phyloP scores from a whole-genome alignment of 2,797 vertebrate species.

The Hafferia zeledoni region DNA sequence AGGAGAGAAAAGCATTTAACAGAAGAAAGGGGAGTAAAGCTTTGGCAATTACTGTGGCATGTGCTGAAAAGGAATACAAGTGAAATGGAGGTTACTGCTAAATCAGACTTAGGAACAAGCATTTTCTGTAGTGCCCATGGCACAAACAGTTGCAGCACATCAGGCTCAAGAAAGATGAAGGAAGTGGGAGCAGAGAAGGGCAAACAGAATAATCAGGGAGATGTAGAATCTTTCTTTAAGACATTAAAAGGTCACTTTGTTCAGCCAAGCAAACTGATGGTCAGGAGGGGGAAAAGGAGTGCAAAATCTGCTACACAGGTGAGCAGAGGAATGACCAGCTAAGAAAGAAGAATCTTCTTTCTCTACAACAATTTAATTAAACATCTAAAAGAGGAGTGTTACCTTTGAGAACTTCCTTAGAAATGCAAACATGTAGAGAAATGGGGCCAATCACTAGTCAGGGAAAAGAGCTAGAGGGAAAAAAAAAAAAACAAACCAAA shows the following conservation, averaged over 20 bases:
- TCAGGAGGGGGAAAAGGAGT: neutral
- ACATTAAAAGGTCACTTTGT: neutral
- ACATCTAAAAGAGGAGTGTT: neutral
- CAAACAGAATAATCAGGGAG: neutral
- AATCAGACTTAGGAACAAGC: neutral
- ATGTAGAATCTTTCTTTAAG: neutral
- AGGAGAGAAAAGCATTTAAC: neutral
- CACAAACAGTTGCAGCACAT: neutral
- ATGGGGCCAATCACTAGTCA: neutral
- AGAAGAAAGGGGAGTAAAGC: neutral
- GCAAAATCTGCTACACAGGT: neutral
- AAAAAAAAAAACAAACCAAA: neutral
- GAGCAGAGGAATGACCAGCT: neutral
- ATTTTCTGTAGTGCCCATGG: neutral
- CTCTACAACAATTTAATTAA: neutral
- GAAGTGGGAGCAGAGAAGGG: neutral
- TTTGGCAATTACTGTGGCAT: neutral
- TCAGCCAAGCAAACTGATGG: neutral
- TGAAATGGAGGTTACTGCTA: neutral
- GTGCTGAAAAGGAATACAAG: neutral
- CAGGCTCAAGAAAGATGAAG: neutral
- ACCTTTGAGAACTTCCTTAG: neutral
- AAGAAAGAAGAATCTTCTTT: neutral
- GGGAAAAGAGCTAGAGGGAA: neutral
- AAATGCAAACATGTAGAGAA: conserved; percentile 4